These are phyloP conservation scores for Dynastes tityus DNA, from an alignment of 2,888 invertebrate genomes.

Conservation along the genomic window DNA sequence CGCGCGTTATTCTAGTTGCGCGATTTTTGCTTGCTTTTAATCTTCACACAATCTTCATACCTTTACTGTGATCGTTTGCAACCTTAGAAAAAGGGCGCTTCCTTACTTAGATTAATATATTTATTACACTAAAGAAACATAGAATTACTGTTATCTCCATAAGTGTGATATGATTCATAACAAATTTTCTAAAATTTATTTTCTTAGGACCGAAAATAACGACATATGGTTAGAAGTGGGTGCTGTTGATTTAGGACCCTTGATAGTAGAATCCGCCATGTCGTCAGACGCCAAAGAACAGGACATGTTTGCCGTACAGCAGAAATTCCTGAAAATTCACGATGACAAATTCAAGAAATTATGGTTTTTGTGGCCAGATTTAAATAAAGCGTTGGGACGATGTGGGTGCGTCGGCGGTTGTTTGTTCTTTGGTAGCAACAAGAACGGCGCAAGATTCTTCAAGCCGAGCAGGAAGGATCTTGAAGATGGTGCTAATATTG, in stretches of 20 bases:
- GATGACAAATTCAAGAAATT: conserved; percentile 90
- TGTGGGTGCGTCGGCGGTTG: conserved; percentile 98
- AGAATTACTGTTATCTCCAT: too few species aligned
- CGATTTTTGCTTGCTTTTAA: too few species aligned
- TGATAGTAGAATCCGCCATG: conserved; percentile 91
- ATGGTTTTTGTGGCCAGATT: conserved; percentile 95
- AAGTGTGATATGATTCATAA: too few species aligned
- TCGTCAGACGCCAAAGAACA: conserved; percentile 80
- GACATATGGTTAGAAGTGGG: conserved; percentile 96
- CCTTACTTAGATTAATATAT: too few species aligned
- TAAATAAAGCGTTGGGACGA: conserved; percentile 75
- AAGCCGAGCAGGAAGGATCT: conserved; percentile 87
- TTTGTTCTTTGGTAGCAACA: conserved; percentile 93
- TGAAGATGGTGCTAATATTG: conserved; percentile 87
- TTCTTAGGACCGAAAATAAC: conserved; percentile 68
- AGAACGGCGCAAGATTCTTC: conserved; percentile 91
- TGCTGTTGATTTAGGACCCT: conserved; percentile 90
- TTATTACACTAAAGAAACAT: too few species aligned
- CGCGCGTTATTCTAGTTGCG: too few species aligned
- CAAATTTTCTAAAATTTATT: background rate
- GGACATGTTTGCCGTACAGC: conserved; percentile 84
- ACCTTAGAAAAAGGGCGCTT: too few species aligned
- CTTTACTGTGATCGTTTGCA: too few species aligned
- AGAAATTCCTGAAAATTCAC: conserved; percentile 85
- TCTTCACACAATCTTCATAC: too few species aligned